Percentiles rank a stretch among this genome's conserved stretches.
These are phyloP conservation scores for Ellobium chinense DNA, from an alignment of 2,888 invertebrate species.

Conservation along the genomic window DNA sequence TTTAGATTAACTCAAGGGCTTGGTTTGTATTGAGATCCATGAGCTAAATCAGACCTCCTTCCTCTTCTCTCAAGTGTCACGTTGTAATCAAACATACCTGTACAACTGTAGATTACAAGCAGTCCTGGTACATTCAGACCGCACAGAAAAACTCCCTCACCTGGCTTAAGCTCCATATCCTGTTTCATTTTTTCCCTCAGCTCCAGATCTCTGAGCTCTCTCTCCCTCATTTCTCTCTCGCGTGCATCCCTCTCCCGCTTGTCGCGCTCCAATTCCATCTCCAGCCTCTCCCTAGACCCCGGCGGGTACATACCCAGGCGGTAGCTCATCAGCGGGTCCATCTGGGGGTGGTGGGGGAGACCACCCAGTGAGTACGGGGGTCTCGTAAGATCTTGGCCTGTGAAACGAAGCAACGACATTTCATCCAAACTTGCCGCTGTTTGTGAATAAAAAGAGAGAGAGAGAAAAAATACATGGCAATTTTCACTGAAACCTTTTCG, in stretches of 20 bases:
- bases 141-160: slow-evolving; percentile 8
- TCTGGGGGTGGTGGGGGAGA: slow-evolving; percentile 83
- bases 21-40: no score
- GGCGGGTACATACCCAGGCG: slow-evolving; percentile 86
- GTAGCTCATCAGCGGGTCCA: slow-evolving; percentile 92
- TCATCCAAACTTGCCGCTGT: slow-evolving; percentile 35
- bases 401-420: slow-evolving; percentile 32
- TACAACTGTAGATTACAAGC: no score
- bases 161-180: slow-evolving; percentile 85
- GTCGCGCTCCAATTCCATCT: slow-evolving; percentile 85
- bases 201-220: slow-evolving; percentile 84
- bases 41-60: no score
- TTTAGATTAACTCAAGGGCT: no score
- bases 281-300: slow-evolving; percentile 83
- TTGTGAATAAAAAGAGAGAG: background rate
- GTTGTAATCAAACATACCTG: no score
- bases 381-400: slow-evolving; percentile 61
- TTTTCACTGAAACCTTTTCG: no score
- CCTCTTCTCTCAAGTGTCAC: no score
- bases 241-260: slow-evolving; percentile 82
- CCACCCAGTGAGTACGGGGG: slow-evolving; percentile 66
- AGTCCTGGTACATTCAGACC: no score
- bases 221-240: slow-evolving; percentile 78
- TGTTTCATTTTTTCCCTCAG: slow-evolving; percentile 92
- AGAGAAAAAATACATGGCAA: background rate